Evolutionary conservation across 1,140 invertebrate genomes (phyloP).

Genomic region (Lepidurus couesii): DNA sequence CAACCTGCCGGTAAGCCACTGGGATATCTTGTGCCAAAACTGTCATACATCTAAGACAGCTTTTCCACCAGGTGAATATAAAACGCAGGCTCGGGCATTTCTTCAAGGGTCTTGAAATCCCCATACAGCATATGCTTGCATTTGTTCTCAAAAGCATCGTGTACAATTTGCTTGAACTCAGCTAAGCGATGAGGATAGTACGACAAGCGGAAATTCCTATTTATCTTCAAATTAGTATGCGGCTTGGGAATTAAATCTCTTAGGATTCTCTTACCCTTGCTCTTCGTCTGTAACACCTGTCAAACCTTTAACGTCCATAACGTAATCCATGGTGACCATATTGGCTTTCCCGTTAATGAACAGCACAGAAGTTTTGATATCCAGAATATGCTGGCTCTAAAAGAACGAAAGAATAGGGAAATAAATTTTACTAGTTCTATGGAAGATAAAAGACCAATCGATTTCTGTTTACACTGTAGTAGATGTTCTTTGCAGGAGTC

Average conservation of each 20-base stretch:
- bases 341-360: conserved; percentile 64
- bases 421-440: conserved; percentile 30
- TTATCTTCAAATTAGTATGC: background rate
- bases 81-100: conserved; percentile 63
- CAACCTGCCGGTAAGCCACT: background rate
- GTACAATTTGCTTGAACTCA: conserved; percentile 62
- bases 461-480: conserved; percentile 69
- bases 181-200: conserved; percentile 76
- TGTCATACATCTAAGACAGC: conserved; percentile 29
- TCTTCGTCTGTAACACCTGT: conserved; percentile 38
- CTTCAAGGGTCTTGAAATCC: conserved; percentile 67
- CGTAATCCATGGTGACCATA: conserved; percentile 72
- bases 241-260: background rate
- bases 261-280: conserved; percentile 27
- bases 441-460: conserved; percentile 36
- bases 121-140: conserved; percentile 65
- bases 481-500: conserved; percentile 72
- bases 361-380: conserved; percentile 74
- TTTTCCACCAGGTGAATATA: conserved; percentile 80
- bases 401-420: conserved; percentile 37
- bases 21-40: background rate
- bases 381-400: conserved; percentile 69
- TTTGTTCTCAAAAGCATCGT: conserved; percentile 60
- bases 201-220: conserved; percentile 68
- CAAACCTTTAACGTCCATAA: conserved; percentile 53